Conservation (phyloP, 2,797 vertebrate genomes). For the Leuciscus waleckii region DNA sequence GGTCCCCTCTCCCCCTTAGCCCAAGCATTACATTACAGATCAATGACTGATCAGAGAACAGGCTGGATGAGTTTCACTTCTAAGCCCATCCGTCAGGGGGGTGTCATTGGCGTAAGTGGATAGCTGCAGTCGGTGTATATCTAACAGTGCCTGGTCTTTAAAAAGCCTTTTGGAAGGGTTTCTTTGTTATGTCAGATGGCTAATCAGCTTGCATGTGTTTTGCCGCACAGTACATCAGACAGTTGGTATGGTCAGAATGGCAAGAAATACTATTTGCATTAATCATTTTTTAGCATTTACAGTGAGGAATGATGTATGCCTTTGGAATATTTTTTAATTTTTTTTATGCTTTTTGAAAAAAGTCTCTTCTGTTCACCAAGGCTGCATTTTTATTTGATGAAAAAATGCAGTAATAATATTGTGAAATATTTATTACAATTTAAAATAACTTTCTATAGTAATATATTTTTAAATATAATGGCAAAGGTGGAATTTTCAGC, state of each 20-base stretch:
- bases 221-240: background rate
- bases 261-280: background rate
- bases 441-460: background rate
- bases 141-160: background rate
- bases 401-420: background rate
- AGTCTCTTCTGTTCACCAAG: background rate
- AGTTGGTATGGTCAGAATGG: background rate
- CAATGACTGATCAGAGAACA: constrained; percentile 58
- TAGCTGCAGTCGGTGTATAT: constrained; percentile 14
- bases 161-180: constrained; percentile 17
- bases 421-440: background rate
- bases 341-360: background rate
- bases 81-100: constrained; percentile 48
- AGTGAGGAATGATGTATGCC: background rate
- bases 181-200: constrained; percentile 1
- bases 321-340: background rate
- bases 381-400: background rate
- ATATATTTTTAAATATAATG: background rate
- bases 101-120: constrained; percentile 41
- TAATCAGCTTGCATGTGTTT: constrained; percentile 32
- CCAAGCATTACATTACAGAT: constrained; percentile 58
- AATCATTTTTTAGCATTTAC: background rate
- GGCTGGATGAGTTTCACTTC: constrained; percentile 52
- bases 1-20: constrained; percentile 45
- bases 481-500: background rate